These are phyloP conservation scores for Drosophila antonietae DNA, from an alignment of 2,888 invertebrate genomes.

Conservation along the genomic window DNA sequence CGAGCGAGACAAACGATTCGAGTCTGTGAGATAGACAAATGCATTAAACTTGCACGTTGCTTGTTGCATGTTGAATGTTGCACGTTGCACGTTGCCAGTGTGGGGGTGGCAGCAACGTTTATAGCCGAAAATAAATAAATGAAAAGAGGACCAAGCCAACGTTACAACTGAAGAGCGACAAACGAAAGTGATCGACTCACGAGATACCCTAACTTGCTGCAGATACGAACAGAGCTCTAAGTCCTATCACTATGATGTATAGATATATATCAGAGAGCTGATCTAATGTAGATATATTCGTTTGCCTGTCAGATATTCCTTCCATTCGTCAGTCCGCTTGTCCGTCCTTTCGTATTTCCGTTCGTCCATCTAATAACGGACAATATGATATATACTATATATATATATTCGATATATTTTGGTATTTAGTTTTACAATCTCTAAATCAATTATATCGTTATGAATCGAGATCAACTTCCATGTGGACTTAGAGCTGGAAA, in stretches of 20 bases:
- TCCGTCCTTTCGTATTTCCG: neutral
- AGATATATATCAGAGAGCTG: neutral
- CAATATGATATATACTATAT: neutral
- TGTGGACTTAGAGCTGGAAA: too few species aligned
- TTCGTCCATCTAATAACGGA: neutral
- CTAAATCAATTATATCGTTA: too few species aligned
- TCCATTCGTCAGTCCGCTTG: neutral
- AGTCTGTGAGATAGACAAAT: constrained; percentile 17
- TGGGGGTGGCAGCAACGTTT: constrained; percentile 7
- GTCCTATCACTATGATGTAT: too few species aligned
- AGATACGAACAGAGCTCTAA: too few species aligned
- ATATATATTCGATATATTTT: neutral
- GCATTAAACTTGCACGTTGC: constrained; percentile 65
- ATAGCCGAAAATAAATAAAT: neutral
- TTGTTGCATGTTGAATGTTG: constrained; percentile 47
- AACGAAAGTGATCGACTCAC: neutral
- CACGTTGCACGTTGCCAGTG: constrained; percentile 25
- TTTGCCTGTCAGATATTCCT: neutral
- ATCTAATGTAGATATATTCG: neutral
- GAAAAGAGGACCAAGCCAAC: neutral
- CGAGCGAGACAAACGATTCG: neutral
- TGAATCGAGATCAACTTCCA: too few species aligned
- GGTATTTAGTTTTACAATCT: too few species aligned
- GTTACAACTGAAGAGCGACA: neutral
- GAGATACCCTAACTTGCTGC: neutral